Evolutionary conservation across 1,140 invertebrate genomes (phyloP), one percentile per base, ranked within the genome.

Genomic region (Hyles euphorbiae): DNA sequence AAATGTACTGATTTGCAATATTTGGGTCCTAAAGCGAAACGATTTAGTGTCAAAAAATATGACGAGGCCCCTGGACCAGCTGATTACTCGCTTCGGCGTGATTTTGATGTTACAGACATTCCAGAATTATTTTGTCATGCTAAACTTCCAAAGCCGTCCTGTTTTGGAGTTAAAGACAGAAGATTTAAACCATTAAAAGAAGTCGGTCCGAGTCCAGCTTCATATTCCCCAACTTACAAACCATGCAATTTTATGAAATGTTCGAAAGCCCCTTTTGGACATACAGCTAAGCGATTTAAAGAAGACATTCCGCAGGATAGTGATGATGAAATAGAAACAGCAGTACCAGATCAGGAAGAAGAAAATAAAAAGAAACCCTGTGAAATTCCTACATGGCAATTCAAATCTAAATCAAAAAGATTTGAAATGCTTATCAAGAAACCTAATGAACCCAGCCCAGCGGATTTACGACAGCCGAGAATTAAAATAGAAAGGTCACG

Each of bases 121-220:
- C 63, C 68, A 4, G 7, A 55, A 34, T 68, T 58, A 49, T 22
- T 48, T 9, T 79, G 77, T 56, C 71, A 68, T 53, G 72, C 70
- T 12, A 68, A 54, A 10, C 60, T 87, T 44, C 74, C 72, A 45
- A 46, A 52, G 34, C 64, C 63, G 22, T 66, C 77, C 45, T 65
- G 62, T 57, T 88, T 88, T 68, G 76, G 78, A 34, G 49, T 64
- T 6, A 83, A 78, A 60, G 73, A 63, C 10, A 11, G 60, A 10
- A 72, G 84, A 60, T 81, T 86, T 65, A 83, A 72, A 47, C 62
- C 57, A 8, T 63, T 49, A 10, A 58, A 12, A 33, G 64, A 69
- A 60, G 67, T 70, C 52, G 83, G 80, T 5, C 76, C 83, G 8
- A 72, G 83, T 58, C 80, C 85, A n/a, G 81, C 83, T 43, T 70